A percentile compares a stretch with the other conserved stretches of the same genome.
Evolutionary conservation across 2,888 invertebrate species (phyloP).

Genomic region (Hemistola chrysoprasaria): DNA sequence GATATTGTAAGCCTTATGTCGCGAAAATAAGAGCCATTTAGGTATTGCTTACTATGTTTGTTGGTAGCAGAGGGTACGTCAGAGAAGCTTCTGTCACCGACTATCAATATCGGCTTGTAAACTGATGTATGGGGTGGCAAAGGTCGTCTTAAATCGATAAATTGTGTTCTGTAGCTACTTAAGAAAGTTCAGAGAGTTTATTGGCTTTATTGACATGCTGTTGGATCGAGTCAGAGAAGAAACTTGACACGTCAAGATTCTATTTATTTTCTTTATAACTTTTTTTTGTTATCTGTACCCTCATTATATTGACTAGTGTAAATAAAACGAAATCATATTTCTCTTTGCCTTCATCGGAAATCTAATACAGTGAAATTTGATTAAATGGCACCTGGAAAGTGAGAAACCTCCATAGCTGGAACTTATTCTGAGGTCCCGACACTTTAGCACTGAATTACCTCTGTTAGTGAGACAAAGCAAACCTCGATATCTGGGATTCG

Average conservation of each 20-base stretch:
- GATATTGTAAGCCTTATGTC: conserved; percentile 25
- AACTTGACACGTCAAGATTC: conserved; percentile 7
- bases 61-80: conserved; percentile 53
- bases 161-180: conserved; percentile 70
- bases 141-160: conserved; percentile 73
- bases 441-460: too few species aligned
- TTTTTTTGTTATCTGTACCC: too few species aligned
- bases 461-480: too few species aligned
- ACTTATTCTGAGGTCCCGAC: too few species aligned
- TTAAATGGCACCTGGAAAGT: too few species aligned
- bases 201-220: conserved; percentile 71
- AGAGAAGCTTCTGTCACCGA: conserved; percentile 64
- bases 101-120: conserved; percentile 75
- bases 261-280: neutral
- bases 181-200: conserved; percentile 68
- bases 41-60: conserved; percentile 17
- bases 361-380: too few species aligned
- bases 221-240: conserved; percentile 46
- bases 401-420: too few species aligned
- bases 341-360: too few species aligned
- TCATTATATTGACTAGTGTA: too few species aligned
- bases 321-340: too few species aligned
- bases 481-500: too few species aligned
- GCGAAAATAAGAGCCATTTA: conserved; percentile 34
- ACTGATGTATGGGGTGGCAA: conserved; percentile 75